phyloP scores from a whole-genome alignment of 1,140 invertebrate genomes.

The Pseudomyrmex sp. region DNA sequence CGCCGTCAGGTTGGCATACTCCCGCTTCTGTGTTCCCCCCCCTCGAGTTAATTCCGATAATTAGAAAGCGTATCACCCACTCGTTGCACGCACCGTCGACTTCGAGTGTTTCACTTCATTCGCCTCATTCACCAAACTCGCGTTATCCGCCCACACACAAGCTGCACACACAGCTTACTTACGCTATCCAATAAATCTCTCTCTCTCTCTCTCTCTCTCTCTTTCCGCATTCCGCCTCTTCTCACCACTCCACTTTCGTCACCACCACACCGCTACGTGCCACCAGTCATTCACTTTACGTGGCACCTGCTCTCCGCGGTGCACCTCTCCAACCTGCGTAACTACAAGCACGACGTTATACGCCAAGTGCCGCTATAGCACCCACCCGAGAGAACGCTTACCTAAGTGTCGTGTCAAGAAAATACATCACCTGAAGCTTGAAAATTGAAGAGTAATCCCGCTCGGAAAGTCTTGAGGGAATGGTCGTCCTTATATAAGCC shows the following conservation, averaged over 20 bases:
- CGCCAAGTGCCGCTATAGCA: conserved; percentile 37
- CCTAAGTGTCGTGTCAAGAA: conserved; percentile 51
- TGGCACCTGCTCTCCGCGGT: conserved; percentile 66
- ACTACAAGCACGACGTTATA: not conserved
- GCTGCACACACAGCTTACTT: conserved; percentile 65
- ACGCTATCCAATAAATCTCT: conserved; percentile 65
- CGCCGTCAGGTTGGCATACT: conserved; percentile 48
- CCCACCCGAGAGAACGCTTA: conserved; percentile 13
- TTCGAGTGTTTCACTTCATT: conserved; percentile 80
- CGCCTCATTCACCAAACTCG: conserved; percentile 79
- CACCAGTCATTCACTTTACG: conserved; percentile 68
- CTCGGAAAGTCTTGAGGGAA: conserved; percentile 26
- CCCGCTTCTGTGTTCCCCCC: conserved; percentile 55
- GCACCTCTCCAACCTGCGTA: conserved; percentile 32
- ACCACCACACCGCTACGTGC: conserved; percentile 60
- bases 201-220: conserved; percentile 45
- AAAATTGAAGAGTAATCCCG: conserved; percentile 61
- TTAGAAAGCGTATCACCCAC: conserved; percentile 81
- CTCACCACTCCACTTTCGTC: not conserved
- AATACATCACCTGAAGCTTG: conserved; percentile 44
- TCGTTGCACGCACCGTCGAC: conserved; percentile 78
- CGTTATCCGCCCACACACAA: conserved; percentile 77
- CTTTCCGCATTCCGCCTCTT: too few species aligned
- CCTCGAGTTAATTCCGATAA: conserved; percentile 78
- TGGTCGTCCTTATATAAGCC: not conserved